phyloP scores from a whole-genome alignment of 2,113 vertebrate genomes.

The Gracilinanus agilis region DNA sequence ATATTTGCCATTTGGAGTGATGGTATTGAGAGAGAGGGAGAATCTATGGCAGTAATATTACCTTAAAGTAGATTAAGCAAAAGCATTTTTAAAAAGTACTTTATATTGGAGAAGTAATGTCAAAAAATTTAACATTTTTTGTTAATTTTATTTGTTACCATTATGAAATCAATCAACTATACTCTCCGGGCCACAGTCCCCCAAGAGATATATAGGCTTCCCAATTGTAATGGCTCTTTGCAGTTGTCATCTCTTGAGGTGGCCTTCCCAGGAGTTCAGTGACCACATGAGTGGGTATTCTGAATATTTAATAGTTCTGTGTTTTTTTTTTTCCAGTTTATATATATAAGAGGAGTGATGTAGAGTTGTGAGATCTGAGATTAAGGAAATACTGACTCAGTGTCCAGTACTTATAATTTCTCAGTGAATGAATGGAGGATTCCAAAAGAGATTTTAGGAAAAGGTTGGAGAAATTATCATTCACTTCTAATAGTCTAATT shows the following conservation, averaged over 20 bases:
- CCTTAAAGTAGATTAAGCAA: background rate
- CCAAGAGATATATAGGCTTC: no score
- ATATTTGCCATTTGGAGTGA: background rate
- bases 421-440: background rate
- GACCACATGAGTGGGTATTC: no score
- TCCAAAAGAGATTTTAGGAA: background rate
- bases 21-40: background rate
- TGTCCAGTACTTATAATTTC: background rate
- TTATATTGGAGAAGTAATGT: background rate
- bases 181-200: no score
- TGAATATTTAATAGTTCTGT: no score
- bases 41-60: background rate
- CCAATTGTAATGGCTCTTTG: no score
- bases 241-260: no score
- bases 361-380: background rate
- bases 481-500: background rate
- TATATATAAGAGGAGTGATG: background rate
- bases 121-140: no score
- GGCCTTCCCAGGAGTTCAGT: no score
- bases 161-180: no score
- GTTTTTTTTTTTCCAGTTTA: no score
- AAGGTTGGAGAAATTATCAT: background rate
- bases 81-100: background rate
- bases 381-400: background rate
- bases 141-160: no score